phyloP scores from a whole-genome alignment of 1,140 invertebrate species.

The Drosophila cardini region DNA sequence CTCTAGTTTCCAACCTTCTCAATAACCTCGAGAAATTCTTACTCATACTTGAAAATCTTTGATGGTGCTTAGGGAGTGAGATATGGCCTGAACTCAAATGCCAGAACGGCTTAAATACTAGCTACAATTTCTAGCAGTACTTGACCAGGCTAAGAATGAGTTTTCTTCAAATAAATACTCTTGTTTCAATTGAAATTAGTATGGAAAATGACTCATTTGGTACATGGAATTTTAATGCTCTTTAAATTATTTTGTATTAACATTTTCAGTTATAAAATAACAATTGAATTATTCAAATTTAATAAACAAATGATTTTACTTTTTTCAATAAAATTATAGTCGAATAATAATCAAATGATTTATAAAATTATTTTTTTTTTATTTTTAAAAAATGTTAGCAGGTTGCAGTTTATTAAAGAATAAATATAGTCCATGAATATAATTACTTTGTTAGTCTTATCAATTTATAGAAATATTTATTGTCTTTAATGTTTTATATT shows the following conservation, averaged over 20 bases:
- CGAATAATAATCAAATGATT: too few relatives aligned
- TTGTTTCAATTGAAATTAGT: background rate
- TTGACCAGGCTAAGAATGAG: slow-evolving; percentile 11
- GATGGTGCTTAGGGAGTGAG: background rate
- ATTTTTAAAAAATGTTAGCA: too few relatives aligned
- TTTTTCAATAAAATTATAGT: background rate
- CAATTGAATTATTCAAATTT: too few relatives aligned
- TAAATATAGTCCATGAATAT: too few relatives aligned
- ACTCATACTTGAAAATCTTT: slow-evolving; percentile 12
- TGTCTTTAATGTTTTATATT: too few relatives aligned
- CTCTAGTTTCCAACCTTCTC: background rate
- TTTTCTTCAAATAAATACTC: slow-evolving; percentile 33
- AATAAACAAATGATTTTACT: too few relatives aligned
- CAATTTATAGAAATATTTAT: too few relatives aligned
- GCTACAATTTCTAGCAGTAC: slow-evolving; percentile 34
- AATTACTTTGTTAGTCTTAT: too few relatives aligned
- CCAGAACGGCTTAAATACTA: slow-evolving; percentile 38
- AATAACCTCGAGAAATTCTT: slow-evolving; percentile 8
- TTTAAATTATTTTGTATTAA: background rate
- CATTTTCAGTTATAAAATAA: background rate
- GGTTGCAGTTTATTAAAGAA: too few relatives aligned
- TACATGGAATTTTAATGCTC: too few relatives aligned
- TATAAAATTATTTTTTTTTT: background rate
- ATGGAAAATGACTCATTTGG: too few relatives aligned
- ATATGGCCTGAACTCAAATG: slow-evolving; percentile 23